Evolutionary conservation across 2,797 vertebrate genomes (phyloP), one percentile per base, ranked within the genome.

Genomic region (Hylomyscus alleni): DNA sequence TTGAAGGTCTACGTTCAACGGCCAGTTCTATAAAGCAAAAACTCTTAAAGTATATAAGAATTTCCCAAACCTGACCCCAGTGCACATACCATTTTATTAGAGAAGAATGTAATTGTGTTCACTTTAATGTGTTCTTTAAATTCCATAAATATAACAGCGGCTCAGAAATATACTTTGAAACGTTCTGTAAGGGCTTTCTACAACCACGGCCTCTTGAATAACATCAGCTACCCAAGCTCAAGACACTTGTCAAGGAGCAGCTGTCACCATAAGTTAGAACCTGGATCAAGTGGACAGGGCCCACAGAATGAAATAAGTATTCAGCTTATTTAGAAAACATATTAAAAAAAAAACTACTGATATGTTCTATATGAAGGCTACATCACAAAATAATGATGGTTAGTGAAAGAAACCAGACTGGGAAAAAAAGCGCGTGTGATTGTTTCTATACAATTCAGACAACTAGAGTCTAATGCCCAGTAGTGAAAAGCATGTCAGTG

Each of bases 91-190:
- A 40, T 17, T 96, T 92, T 75, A 81, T 90, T 82, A 85, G 73
- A 85, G 6, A 97, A 89, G 60, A n/a, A 62, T 4, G 8, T 91
- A 91, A 91, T 76, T 67, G 19, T 67, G 14, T 29, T 88, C n/a
- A 24, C 20, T 85, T 89, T 90, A 26, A 24, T 56, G 81, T 73
- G 31, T 62, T 87, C 24, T 84, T 96, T 91, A 83, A 95, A 88
- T 95, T 94, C 62, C 34, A 40, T 34, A 93, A 85, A 89, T 77
- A 31, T 31, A 90, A 84, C 4, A 69, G 26, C 62, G 26, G 62
- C 52, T 95, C 65, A 93, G 82, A 91, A 94, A 60, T 11, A 67
- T 6, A 67, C 83, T 76, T 91, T 77, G 5, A 37, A 69, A 17
- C 29, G 52, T 93, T 93, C 47, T 73, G 3, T 84, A 90, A 75